A percentile compares a stretch with the other conserved stretches of the same genome.
phyloP scores from a whole-genome alignment of 2,888 invertebrate species.

The Temnothorax unifasciatus region DNA sequence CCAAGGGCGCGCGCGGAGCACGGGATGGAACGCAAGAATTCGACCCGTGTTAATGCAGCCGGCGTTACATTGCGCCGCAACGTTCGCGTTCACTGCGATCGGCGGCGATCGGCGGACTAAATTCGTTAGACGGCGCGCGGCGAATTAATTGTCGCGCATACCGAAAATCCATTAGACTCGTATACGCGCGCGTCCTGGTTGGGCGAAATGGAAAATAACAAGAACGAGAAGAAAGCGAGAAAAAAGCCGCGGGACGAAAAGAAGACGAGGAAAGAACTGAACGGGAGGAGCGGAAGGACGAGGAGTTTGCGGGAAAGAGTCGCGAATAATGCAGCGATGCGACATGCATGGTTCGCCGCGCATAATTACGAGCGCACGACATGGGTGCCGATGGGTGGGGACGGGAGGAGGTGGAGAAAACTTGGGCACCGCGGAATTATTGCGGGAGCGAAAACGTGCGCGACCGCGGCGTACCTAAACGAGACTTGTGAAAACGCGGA shows the following conservation, averaged over 20 bases:
- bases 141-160: constrained; percentile 61
- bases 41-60: constrained; percentile 32
- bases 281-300: background rate
- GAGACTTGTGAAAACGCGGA: constrained; percentile 64
- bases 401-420: constrained; percentile 20
- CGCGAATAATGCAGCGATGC: constrained; percentile 75
- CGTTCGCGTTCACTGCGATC: background rate
- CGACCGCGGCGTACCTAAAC: constrained; percentile 61
- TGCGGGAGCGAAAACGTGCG: constrained; percentile 68
- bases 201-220: background rate
- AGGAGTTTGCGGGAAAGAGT: constrained; percentile 66
- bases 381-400: constrained; percentile 39
- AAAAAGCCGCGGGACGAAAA: background rate
- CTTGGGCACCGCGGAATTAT: constrained; percentile 70
- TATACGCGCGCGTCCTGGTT: background rate
- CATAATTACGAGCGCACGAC: constrained; percentile 76
- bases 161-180: constrained; percentile 63
- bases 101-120: constrained; percentile 30
- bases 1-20: background rate
- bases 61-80: background rate
- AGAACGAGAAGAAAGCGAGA: background rate
- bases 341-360: constrained; percentile 76
- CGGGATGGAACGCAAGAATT: constrained; percentile 41
- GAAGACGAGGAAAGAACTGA: background rate
- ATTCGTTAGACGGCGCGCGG: constrained; percentile 46